Evolutionary conservation across 2,888 invertebrate species (phyloP), one percentile per base, ranked within the genome.

Genomic region (Pammene fasciana): DNA sequence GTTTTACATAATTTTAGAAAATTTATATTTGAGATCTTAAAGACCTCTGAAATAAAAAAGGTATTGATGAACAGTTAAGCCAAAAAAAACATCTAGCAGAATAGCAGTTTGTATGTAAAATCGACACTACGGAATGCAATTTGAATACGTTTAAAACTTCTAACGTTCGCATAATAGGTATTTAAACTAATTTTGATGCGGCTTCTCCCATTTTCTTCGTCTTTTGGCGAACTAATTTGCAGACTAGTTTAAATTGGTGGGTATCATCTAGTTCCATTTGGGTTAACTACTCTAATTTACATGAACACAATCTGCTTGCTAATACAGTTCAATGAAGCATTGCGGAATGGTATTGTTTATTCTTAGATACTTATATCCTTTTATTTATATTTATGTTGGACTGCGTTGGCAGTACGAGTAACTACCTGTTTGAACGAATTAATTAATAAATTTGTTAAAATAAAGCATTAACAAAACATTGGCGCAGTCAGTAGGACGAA

Each of bases 81-180:
- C 36, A 60, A 59, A 64, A 59, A 64, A 50, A 65, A 52, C 45
- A n/a, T 52, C n/a, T 36, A 38, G 43, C 57, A 18, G 64, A 57
- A 41, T 60, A 45, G 50, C 54, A 70, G 70, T 70, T 70, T 65
- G 55, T 70, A 70, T 70, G 70, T 70, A 70, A 70, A 70, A 70
- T 65, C 60, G 70, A 60, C 64, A 68, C 45, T 65, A 52, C 65
- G 41, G 70, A 65, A 70, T 65, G 64, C 46, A 70, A 70, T 70
- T 70, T 70, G 70, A 70, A 70, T 70, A 65, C 65, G 70, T 60
- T 68, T 70, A 70, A 70, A 70, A 70, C 65, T 70, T 70, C 65
- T 65, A 70, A 65, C 65, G 65, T 65, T 70, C 60, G 70, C 60
- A 70, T 70, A 70, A 70, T 70, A 70, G 65, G 65, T 70, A 60